Conservation (phyloP, 2,888 invertebrate species). For the Rhamnusium bicolor region DNA sequence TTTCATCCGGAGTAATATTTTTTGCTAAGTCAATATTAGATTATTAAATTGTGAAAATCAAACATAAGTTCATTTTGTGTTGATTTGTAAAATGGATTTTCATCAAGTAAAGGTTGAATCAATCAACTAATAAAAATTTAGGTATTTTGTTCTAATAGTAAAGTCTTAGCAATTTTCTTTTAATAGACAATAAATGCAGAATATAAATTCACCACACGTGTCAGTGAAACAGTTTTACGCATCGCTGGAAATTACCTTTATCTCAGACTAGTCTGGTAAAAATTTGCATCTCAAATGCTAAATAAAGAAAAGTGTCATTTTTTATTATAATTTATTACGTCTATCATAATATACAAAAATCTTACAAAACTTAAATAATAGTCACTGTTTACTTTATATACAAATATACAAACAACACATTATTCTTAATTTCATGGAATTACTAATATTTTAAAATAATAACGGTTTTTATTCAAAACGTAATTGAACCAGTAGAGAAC, state of each 20-base stretch:
- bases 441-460: no score
- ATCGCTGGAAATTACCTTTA: background rate
- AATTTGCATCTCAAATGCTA: background rate
- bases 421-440: background rate
- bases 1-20: no score
- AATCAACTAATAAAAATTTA: no score
- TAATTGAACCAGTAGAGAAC: background rate
- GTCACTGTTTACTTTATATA: slow-evolving; percentile 3
- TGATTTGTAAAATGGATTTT: no score
- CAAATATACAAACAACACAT: slow-evolving; percentile 3
- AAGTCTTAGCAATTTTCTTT: no score
- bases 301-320: background rate
- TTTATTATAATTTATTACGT: background rate
- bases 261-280: background rate
- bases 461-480: no score
- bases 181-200: no score
- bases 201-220: background rate
- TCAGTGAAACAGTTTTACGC: background rate
- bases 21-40: no score
- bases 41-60: no score
- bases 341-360: slow-evolving; percentile 10
- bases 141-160: no score
- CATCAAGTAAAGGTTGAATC: no score
- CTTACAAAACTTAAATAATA: slow-evolving; percentile 2
- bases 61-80: no score